Base-by-base conservation (phyloP, 1,140 invertebrate species). In the Chionoecetes opilio region DNA sequence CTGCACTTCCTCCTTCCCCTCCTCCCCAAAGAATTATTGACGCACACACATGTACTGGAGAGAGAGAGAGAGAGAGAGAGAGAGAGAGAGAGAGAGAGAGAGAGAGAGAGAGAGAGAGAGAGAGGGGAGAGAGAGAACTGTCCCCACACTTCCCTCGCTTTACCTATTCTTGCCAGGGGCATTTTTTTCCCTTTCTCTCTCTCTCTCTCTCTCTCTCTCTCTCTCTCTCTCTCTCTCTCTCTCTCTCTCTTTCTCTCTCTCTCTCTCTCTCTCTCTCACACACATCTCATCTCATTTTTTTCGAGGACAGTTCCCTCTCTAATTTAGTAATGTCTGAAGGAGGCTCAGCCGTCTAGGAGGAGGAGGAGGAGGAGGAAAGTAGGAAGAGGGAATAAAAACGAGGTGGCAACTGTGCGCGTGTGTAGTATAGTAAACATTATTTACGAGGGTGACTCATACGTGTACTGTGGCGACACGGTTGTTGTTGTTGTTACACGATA, bases 301-400 rank as follows among this genome's bases (percentile, higher is more conserved):
- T 75, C n/a, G 29, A 9, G 8, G 35, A 38, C 34, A 88, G n/a
- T 38, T 38, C 35, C 26, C 34, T 34, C 86, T 88, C 46, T 53
- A 53, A 53, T 53, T n/a, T 21, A 41, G 86, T 29, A 88, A 88
- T 53, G 46, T 53, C 46, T 53, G 46, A 17, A 53, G 46, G 46
- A 53, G 46, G 46, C 46, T 53, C 46, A 17, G 46, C 46, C 46
- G 46, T 53, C 46, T 53, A 53, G 37, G 37, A 26, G 85, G 37
- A 87, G 85, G 85, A 34, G 85, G 37, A 38, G 37, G 85, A 87
- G 85, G 85, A 87, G 31, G 37, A 38, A n/a, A n/a, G n/a, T 29
- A 32, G 34, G 85, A 9, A 26, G 29, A 34, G 32, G 26, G 85
- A 38, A 32, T 17, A 38, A 34, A 29, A 38, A 87, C 14, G 85